Conservation (phyloP, 2,113 vertebrate species). For the Rhizomys pruinosus region DNA sequence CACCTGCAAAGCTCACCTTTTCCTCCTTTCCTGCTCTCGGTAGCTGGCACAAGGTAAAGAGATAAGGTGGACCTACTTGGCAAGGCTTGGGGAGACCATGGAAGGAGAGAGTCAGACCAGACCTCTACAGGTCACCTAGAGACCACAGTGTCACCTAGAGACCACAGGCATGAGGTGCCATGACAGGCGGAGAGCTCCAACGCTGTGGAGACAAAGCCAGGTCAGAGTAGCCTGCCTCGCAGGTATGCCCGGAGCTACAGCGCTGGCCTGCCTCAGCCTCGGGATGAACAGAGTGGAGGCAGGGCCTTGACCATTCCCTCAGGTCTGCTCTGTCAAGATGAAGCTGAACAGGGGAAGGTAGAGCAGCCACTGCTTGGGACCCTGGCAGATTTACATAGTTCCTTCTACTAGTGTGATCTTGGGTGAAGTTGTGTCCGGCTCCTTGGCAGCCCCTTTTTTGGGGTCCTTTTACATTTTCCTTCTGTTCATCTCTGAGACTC, state of each 20-base stretch:
- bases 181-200: background rate
- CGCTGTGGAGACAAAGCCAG: background rate
- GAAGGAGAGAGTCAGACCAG: background rate
- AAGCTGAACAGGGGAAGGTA: background rate
- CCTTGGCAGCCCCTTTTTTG: background rate
- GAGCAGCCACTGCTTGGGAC: background rate
- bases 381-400: fast-evolving
- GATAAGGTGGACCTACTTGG: fast-evolving
- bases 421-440: background rate
- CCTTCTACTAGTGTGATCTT: background rate
- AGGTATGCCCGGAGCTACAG: background rate
- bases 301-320: background rate
- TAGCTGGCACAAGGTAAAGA: background rate
- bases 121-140: background rate
- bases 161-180: too few relatives aligned
- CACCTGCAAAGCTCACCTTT: background rate
- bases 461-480: background rate
- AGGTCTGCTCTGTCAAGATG: too few relatives aligned
- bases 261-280: background rate
- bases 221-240: background rate
- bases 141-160: fast-evolving
- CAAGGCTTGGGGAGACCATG: background rate
- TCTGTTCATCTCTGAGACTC: background rate
- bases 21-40: background rate
- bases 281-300: background rate